Evolutionary conservation across 2,797 vertebrate species (phyloP).

Genomic region (Notamacropus eugenii): DNA sequence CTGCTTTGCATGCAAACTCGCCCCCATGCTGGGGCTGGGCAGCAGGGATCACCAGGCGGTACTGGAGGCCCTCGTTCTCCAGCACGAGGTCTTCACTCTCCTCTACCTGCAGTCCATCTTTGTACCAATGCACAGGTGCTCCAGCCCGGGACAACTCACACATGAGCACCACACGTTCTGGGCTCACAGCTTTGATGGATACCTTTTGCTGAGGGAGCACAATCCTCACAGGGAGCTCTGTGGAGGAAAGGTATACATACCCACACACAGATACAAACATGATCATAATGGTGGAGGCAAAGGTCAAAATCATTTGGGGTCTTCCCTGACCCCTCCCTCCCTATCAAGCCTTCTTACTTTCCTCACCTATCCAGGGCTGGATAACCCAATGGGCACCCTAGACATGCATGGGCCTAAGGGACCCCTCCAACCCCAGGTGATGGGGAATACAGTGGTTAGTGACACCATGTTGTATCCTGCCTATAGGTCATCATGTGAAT

Average conservation of each 20-base stretch:
- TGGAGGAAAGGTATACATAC: slow-evolving; percentile 12
- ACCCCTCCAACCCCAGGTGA: neutral
- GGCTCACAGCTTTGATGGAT: slow-evolving; percentile 72
- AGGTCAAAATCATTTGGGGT: neutral
- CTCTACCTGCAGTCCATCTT: slow-evolving; percentile 88
- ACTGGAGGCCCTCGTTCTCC: slow-evolving; percentile 82
- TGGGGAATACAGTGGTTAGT: neutral
- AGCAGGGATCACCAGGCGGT: slow-evolving; percentile 85
- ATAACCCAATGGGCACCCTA: neutral
- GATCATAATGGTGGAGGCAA: neutral
- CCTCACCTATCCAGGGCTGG: neutral
- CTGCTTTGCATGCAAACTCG: slow-evolving; percentile 88
- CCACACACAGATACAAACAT: neutral
- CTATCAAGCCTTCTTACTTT: too few relatives aligned
- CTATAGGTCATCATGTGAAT: neutral
- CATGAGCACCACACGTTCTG: slow-evolving; percentile 85
- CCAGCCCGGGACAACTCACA: slow-evolving; percentile 89
- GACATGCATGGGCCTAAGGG: neutral
- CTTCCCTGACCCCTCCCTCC: too few relatives aligned
- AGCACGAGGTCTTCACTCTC: slow-evolving; percentile 80
- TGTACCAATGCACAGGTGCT: slow-evolving; percentile 89
- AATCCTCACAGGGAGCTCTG: slow-evolving; percentile 78
- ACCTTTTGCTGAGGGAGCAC: slow-evolving; percentile 74
- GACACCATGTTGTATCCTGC: neutral
- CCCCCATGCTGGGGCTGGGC: slow-evolving; percentile 86